These are phyloP conservation scores for Nyctibius grandis DNA, from an alignment of 2,797 vertebrate species.

Conservation along the genomic window DNA sequence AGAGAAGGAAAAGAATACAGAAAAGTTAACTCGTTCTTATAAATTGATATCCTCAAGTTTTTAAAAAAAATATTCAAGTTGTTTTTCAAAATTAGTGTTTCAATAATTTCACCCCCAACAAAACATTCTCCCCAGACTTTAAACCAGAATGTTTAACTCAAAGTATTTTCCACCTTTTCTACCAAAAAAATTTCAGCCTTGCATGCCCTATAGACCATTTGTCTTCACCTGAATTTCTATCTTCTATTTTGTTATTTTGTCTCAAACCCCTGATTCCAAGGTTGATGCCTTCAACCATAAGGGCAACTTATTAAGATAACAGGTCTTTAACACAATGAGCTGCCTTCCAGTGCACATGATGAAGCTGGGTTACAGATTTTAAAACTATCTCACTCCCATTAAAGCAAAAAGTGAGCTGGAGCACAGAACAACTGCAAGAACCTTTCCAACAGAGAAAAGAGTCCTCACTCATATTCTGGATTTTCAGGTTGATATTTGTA, in stretches of 20 bases:
- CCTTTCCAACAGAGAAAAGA: background rate
- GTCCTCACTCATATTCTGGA: background rate
- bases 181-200: background rate
- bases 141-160: background rate
- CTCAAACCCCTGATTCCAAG: background rate
- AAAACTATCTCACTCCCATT: background rate
- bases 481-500: background rate
- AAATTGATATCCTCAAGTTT: background rate
- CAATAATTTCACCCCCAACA: background rate
- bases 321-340: background rate
- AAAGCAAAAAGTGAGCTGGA: background rate
- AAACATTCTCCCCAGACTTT: background rate
- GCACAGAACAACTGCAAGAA: background rate
- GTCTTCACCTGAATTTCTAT: background rate
- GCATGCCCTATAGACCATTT: background rate
- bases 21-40: too few species aligned
- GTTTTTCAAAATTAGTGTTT: background rate
- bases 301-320: accelerated
- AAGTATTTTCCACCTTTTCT: background rate
- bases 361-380: background rate
- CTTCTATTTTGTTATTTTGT: background rate
- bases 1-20: background rate
- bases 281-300: background rate
- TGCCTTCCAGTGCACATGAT: background rate
- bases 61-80: too few species aligned